Percentiles rank a stretch among this genome's conserved stretches.
Evolutionary conservation across 2,113 vertebrate species (phyloP).

Genomic region (Montifringilla adamsi): DNA sequence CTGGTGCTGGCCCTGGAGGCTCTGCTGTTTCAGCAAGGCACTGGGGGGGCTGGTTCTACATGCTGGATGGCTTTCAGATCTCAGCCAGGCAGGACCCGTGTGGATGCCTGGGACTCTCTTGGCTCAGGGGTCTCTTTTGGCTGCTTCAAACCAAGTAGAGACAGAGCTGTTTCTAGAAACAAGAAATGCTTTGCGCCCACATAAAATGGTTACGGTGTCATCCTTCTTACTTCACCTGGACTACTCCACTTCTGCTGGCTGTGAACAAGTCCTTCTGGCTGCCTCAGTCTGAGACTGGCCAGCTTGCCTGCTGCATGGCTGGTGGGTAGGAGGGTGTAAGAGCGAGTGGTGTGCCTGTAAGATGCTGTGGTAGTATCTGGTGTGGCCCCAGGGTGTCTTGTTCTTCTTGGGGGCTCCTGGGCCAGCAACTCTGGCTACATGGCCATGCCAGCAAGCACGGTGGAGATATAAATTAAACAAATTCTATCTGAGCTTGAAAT

Average conservation of each 20-base stretch:
- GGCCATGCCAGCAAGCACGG: background rate
- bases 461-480: background rate
- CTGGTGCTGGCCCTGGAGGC: background rate
- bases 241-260: background rate
- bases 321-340: background rate
- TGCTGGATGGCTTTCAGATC: background rate
- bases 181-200: background rate
- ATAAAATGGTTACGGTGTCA: background rate
- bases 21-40: background rate
- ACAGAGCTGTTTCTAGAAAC: background rate
- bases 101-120: background rate
- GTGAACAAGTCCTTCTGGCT: background rate
- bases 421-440: background rate
- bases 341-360: background rate
- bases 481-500: background rate
- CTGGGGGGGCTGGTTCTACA: background rate
- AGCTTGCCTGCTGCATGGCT: background rate
- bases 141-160: background rate
- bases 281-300: background rate
- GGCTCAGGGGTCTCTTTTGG: background rate
- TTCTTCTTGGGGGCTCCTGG: background rate
- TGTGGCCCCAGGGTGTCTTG: background rate
- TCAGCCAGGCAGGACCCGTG: background rate
- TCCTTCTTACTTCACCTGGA: background rate
- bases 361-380: background rate